These are phyloP conservation scores for Chrysolina americana DNA, from an alignment of 2,888 invertebrate genomes.

Conservation along the genomic window DNA sequence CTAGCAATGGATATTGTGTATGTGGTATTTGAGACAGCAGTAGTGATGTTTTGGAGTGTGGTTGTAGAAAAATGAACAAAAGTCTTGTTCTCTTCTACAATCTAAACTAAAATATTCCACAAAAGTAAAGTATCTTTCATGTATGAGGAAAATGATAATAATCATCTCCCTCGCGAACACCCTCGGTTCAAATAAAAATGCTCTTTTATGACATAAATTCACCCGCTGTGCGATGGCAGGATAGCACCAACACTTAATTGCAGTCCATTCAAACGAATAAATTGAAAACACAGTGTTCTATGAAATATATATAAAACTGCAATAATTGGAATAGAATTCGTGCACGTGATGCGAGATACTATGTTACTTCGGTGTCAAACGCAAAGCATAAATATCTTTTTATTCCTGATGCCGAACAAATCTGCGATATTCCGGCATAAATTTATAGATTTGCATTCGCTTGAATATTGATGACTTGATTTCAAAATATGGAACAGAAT, in stretches of 20 bases:
- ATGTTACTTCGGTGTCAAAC: conserved; percentile 5
- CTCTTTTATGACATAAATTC: neutral
- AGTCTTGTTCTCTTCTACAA: too few relatives aligned
- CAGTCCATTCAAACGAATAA: neutral
- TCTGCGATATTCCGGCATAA: conserved; percentile 10
- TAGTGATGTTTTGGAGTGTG: too few relatives aligned
- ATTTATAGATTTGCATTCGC: conserved; percentile 25
- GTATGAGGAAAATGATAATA: neutral
- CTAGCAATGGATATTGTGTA: too few relatives aligned
- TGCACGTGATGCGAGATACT: conserved; percentile 14
- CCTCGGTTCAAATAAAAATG: neutral
- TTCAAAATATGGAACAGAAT: conserved; percentile 20
- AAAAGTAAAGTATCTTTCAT: neutral
- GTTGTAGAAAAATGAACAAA: too few relatives aligned
- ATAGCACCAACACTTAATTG: neutral
- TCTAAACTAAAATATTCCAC: too few relatives aligned
- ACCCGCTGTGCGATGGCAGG: neutral
- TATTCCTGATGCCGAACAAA: conserved; percentile 15
- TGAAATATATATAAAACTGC: neutral
- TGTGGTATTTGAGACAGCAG: too few relatives aligned
- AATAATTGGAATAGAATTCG: conserved; percentile 6
- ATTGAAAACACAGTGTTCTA: neutral
- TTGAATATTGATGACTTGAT: conserved; percentile 27
- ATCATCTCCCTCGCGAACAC: neutral
- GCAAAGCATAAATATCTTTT: conserved; percentile 22